These are phyloP conservation scores for Marisa cornuarietis DNA, from an alignment of 1,140 invertebrate species.

Conservation along the genomic window DNA sequence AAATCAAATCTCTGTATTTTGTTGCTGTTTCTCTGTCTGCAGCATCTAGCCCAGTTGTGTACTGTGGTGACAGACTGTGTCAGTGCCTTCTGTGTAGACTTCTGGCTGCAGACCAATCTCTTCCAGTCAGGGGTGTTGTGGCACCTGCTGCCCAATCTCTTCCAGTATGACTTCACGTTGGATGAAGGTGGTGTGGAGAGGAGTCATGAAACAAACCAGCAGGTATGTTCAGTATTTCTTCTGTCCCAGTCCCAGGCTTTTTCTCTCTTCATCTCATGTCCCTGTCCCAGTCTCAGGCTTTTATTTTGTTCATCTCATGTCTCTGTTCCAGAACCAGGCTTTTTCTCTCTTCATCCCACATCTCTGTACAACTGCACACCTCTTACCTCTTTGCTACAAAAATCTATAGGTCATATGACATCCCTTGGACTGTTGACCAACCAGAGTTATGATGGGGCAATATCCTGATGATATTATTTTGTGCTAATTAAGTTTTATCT, in stretches of 20 bases:
- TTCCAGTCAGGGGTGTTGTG: constrained; percentile 92
- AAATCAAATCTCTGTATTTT: background rate
- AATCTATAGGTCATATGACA: too few species aligned
- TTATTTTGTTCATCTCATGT: too few species aligned
- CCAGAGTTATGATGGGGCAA: background rate
- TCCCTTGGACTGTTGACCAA: too few species aligned
- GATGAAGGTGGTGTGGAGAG: constrained; percentile 94
- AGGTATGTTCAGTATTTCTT: constrained; percentile 66
- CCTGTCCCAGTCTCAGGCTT: too few species aligned
- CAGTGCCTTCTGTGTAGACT: constrained; percentile 82
- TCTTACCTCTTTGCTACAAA: too few species aligned
- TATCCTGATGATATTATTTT: too few species aligned
- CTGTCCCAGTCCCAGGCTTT: too few species aligned
- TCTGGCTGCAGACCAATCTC: constrained; percentile 86
- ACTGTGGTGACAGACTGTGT: constrained; percentile 86
- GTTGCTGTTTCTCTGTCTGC: constrained; percentile 39
- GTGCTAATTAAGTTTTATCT: too few species aligned
- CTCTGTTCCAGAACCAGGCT: too few species aligned
- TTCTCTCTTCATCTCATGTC: too few species aligned
- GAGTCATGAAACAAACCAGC: constrained; percentile 83
- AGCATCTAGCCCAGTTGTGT: constrained; percentile 83
- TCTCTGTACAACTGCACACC: too few species aligned
- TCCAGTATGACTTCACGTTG: constrained; percentile 97
- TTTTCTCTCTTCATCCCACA: too few species aligned
- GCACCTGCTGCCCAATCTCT: constrained; percentile 90